Evolutionary conservation across 2,797 vertebrate species (phyloP).

Genomic region (Molothrus ater): DNA sequence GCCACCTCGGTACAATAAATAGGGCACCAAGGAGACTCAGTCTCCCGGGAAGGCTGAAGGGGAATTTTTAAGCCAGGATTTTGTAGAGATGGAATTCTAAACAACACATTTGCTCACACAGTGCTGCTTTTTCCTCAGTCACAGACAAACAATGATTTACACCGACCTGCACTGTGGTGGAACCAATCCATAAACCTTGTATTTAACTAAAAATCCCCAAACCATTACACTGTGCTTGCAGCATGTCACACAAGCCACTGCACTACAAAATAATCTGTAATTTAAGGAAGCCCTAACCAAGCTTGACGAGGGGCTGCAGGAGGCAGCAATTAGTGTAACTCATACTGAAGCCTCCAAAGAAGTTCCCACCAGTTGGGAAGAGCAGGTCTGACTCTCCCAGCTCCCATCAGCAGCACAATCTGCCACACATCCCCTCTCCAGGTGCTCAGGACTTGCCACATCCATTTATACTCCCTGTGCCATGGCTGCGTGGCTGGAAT

Average conservation of each 20-base stretch:
- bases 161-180: not conserved
- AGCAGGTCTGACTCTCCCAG: not conserved
- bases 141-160: not conserved
- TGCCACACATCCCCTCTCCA: not conserved
- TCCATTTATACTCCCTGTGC: not conserved
- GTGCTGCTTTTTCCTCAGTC: not conserved
- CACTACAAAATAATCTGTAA: not conserved
- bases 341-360: not conserved
- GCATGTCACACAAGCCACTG: not conserved
- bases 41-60: not conserved
- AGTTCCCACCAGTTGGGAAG: not conserved
- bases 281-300: not conserved
- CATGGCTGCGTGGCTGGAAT: not conserved
- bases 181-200: not conserved
- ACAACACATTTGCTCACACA: not conserved
- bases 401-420: accelerated
- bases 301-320: not conserved
- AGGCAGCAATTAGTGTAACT: not conserved
- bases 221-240: not conserved
- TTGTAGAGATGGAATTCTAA: not conserved
- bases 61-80: not conserved
- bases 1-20: not conserved
- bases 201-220: not conserved
- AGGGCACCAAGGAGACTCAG: not conserved
- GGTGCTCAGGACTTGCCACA: not conserved